Base-by-base conservation (phyloP, 2,113 vertebrate species). In the Cephalopholis sonnerati region DNA sequence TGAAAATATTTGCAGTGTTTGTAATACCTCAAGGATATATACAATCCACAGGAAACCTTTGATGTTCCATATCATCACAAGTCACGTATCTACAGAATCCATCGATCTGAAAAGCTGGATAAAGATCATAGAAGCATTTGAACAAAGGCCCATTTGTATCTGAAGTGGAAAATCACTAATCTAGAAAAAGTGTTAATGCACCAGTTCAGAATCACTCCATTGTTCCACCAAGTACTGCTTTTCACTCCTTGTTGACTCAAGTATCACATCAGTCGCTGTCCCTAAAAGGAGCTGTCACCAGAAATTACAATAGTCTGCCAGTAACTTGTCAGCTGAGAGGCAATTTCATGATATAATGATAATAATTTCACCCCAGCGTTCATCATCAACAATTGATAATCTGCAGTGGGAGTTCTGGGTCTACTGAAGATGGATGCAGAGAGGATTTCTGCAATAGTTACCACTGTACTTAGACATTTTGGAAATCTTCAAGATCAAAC, bases 401-500 rank as follows among this genome's bases (percentile, higher is more conserved):
- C 46, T 24, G 39, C 7, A n/a, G 36, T 18, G 32, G 24, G 63
- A 67, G 63, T 72, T 53, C 64, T 50, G 58, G 15, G 10, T 36
- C 15, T 32, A 53, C 11, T 44, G 54, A 65, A 55, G 48, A 80
- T 65, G 62, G 87, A 84, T 64, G 15, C 62, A 32, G 27, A 1
- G 17, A 70, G 36, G 24, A 51, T 77, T 66, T 41, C 20, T 82
- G 69, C 67, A 78, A 27, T 46, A 68, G 64, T 74, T 73, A 71
- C 17, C 62, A 51, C 62, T 15, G 66, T 36, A 67, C 46, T 54
- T 18, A 24, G 62, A 82, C 66, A 81, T 78, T 89, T 82, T 83
- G 59, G 57, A 85, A 76, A 87, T 74, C 25, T 32, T 50, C 11
- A 36, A 83, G 87, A 91, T 92, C 84, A 91, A 89, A 88, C 84